Base-by-base conservation (phyloP, 2,888 invertebrate genomes). In the Noctua pronuba region DNA sequence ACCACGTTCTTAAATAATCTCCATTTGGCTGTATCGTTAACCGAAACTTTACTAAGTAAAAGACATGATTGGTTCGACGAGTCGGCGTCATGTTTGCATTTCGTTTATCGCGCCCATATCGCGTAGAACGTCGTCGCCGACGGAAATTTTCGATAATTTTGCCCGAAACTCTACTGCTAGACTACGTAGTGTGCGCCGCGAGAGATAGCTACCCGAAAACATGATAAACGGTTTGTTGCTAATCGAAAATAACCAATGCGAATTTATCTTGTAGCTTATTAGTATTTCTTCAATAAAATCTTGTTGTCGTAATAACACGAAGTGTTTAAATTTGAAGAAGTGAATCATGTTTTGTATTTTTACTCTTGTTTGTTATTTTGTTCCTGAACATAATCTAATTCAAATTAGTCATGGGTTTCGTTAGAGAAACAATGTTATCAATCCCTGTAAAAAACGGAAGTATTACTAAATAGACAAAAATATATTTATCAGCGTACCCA, bases 91-190 rank as follows among this genome's bases (percentile, higher is more conserved):
- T 94, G 92, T 94, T 94, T 94, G 92, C 92, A 91, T 92, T 94
- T 89, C 90, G 91, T 92, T 94, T 94, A 94, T 94, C 93, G 90
- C 90, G 76, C 85, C 88, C 91, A 88, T 91, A 90, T 90, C 90
- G 85, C 85, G 88, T 81, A 80, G 81, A 82, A 83, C 86, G 88
- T 84, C 89, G 90, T 84, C 83, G 86, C 82, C 90, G 89, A 86
- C 91, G 93, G 92, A 94, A 92, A 91, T 93, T 93, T 94, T 94
- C 89, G 92, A 92, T 94, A 92, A 94, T 91, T 93, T 92, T 89
- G 87, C 88, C 86, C 81, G 86, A 89, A 86, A 86, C 88, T 80
- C 77, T 81, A 87, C 87, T 87, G 85, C 88, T 88, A 82, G 75
- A 80, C 82, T 88, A 87, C 84, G 86, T 87, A 86, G 84, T 76